phyloP scores from a whole-genome alignment of 2,888 invertebrate genomes.

The Sinopyrophorus schimmeli region DNA sequence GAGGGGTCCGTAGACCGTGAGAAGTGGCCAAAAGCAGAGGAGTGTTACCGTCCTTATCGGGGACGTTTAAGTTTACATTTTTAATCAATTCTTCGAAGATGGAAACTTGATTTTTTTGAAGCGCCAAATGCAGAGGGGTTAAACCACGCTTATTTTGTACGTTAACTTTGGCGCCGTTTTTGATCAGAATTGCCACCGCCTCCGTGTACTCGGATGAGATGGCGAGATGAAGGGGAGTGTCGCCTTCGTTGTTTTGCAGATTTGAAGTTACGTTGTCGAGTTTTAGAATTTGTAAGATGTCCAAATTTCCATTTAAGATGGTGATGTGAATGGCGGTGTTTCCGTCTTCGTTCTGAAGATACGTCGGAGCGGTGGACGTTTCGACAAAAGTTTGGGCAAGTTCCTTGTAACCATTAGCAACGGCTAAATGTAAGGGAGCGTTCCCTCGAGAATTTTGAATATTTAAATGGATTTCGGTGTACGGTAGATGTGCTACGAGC shows the following conservation, averaged over 20 bases:
- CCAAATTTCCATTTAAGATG: too few relatives aligned
- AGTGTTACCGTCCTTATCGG: neutral
- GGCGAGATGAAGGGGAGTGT: neutral
- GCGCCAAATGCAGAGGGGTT: neutral
- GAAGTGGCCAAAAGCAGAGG: neutral
- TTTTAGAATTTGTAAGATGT: too few relatives aligned
- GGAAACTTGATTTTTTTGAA: neutral
- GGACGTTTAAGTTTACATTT: neutral
- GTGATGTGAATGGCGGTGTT: too few relatives aligned
- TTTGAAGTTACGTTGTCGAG: too few relatives aligned
- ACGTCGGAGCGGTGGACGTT: too few relatives aligned
- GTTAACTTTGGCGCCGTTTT: neutral
- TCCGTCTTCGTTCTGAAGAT: too few relatives aligned
- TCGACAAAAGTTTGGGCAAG: too few relatives aligned
- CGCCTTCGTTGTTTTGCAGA: neutral
- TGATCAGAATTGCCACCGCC: neutral
- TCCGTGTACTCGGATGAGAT: neutral
- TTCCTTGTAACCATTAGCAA: neutral
- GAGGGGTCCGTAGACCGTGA: neutral
- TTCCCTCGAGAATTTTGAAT: neutral
- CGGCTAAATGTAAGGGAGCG: neutral
- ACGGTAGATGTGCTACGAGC: neutral
- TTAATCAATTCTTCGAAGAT: conserved; percentile 3
- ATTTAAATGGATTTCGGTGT: neutral
- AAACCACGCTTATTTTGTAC: neutral